Conservation (phyloP, 2,888 invertebrate species). For the Theodoxus fluviatilis region DNA sequence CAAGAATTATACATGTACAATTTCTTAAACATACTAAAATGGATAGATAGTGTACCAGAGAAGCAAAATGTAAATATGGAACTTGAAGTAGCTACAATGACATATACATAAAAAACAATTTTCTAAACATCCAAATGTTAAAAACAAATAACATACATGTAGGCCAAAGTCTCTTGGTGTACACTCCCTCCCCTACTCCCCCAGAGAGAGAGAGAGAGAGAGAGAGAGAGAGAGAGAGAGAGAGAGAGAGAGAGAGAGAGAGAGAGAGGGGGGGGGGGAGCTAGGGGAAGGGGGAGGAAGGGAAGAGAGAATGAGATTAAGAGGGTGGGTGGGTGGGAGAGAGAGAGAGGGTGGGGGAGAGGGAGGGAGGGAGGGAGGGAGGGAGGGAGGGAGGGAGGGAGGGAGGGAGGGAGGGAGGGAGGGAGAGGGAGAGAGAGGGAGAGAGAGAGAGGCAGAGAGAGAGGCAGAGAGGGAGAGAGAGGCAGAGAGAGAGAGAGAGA, state of each 20-base stretch:
- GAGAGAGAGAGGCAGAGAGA: constrained; percentile 20
- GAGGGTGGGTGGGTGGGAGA: background rate
- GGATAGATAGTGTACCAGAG: too few relatives aligned
- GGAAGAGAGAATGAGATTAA: background rate
- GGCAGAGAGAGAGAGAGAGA: background rate
- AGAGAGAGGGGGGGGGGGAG: background rate
- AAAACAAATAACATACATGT: too few relatives aligned
- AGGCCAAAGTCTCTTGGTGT: too few relatives aligned
- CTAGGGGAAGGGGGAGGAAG: background rate
- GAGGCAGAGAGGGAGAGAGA: constrained; percentile 22
- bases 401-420: background rate
- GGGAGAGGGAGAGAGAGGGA: constrained; percentile 13
- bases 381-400: background rate
- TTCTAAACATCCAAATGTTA: too few relatives aligned
- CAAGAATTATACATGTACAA: too few relatives aligned
- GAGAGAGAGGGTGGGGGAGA: background rate
- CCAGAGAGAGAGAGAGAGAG: background rate
- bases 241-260: background rate
- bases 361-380: background rate
- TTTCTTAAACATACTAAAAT: too few relatives aligned
- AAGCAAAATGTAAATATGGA: too few relatives aligned
- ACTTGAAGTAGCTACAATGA: too few relatives aligned
- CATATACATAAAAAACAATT: too few relatives aligned
- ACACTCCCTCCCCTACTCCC: too few relatives aligned
- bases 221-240: background rate